These are phyloP conservation scores for Dorcus hopei DNA, from an alignment of 2,888 invertebrate genomes.

Conservation along the genomic window DNA sequence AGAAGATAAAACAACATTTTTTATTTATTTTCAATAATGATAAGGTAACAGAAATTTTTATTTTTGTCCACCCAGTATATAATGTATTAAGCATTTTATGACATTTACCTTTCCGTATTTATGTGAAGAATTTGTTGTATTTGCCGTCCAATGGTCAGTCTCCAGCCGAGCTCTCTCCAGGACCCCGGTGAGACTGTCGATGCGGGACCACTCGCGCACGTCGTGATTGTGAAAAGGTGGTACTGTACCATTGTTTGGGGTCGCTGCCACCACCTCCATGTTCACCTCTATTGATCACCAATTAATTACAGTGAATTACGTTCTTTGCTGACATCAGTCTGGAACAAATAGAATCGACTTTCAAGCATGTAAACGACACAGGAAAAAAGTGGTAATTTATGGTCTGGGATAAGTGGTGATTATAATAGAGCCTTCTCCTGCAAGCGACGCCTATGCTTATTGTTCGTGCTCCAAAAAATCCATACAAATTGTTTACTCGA, in stretches of 20 bases:
- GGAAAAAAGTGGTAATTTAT: too few species aligned
- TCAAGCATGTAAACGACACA: too few species aligned
- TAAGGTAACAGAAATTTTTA: too few species aligned
- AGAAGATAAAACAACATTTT: too few species aligned
- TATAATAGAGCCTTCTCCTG: too few species aligned
- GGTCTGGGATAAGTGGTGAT: too few species aligned
- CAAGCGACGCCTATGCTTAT: too few species aligned
- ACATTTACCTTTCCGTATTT: slow-evolving; percentile 54
- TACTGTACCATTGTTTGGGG: slow-evolving; percentile 40
- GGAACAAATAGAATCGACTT: slow-evolving; percentile 6
- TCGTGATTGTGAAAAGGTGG: slow-evolving; percentile 53
- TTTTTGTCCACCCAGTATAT: too few species aligned
- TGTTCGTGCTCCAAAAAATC: too few species aligned
- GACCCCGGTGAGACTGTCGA: slow-evolving; percentile 55
- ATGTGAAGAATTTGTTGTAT: slow-evolving; percentile 49
- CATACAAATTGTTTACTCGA: too few species aligned
- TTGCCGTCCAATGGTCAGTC: slow-evolving; percentile 55
- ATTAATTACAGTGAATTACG: neutral
- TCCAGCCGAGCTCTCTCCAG: slow-evolving; percentile 55
- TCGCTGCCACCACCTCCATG: slow-evolving; percentile 48
- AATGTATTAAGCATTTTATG: neutral
- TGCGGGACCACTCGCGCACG: slow-evolving; percentile 56
- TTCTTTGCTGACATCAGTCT: slow-evolving; percentile 15
- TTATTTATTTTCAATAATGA: too few species aligned
- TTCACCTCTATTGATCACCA: slow-evolving; percentile 5